Evolutionary conservation across 2,797 vertebrate species (phyloP).

Genomic region (Schizopygopsis malacanthus): DNA sequence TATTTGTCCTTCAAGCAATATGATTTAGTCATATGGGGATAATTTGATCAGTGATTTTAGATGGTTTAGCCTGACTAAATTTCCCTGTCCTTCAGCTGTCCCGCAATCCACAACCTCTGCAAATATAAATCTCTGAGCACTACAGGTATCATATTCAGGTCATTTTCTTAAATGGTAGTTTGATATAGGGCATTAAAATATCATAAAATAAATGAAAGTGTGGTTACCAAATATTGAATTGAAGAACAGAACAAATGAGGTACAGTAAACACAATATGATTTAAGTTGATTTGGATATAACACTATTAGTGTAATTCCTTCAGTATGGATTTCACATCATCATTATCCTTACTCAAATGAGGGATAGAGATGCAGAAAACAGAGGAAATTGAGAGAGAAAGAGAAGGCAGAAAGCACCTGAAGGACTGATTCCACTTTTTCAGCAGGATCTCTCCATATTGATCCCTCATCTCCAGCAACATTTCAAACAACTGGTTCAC

Average conservation of each 20-base stretch:
- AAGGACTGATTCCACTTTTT: conserved; percentile 94
- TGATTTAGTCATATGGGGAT: conserved; percentile 37
- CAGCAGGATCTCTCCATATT: conserved; percentile 93
- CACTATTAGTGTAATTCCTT: conserved; percentile 13
- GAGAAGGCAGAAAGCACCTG: conserved; percentile 77
- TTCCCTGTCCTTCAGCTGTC: conserved; percentile 34
- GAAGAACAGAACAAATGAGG: conserved; percentile 15
- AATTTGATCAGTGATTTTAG: conserved; percentile 39
- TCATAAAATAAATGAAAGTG: neutral
- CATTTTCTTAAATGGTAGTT: conserved; percentile 18
- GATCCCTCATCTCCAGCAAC: conserved; percentile 95
- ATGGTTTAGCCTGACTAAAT: conserved; percentile 28
- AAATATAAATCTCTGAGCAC: neutral
- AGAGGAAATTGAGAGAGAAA: neutral
- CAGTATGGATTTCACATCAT: conserved; percentile 26
- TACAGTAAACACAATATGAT: conserved; percentile 6
- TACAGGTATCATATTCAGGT: neutral
- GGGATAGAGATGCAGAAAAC: neutral
- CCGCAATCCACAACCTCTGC: conserved; percentile 16
- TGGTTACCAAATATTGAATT: neutral
- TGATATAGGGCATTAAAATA: conserved; percentile 1
- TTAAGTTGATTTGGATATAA: conserved; percentile 21
- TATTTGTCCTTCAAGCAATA: conserved; percentile 52
- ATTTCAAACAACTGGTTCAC: conserved; percentile 97
- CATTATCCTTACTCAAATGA: conserved; percentile 16